Base-by-base conservation (phyloP, 2,888 invertebrate species). In the Caenorhabditis angaria region DNA sequence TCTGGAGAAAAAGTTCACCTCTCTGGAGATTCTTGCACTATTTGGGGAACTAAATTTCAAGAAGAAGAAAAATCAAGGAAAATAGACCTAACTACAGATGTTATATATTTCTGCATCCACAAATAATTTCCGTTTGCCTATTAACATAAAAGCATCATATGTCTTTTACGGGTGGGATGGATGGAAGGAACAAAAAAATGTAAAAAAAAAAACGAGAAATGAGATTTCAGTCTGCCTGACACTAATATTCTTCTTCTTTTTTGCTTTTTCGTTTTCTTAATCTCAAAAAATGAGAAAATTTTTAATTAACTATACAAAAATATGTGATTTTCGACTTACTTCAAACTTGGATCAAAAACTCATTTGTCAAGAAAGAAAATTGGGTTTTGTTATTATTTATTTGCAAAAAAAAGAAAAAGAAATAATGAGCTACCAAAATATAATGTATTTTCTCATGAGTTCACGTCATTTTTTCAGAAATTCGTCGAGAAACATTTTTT, bases 91-190 rank as follows among this genome's bases (percentile, higher is more conserved):
- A n/a, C n/a, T n/a, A n/a, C n/a, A n/a, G n/a, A n/a, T n/a, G n/a
- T n/a, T n/a, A n/a, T n/a, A n/a, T n/a, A n/a, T n/a, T n/a, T n/a
- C n/a, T n/a, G n/a, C n/a, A 41, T 12, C 41, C 10, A 12, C 18
- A 41, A 41, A 41, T 18, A 12, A 41, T 41, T 41, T 41, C 41
- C 41, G 41, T 41, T 41, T 41, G n/a, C n/a, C 41, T 41, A 41
- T 41, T 41, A 41, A 41, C 41, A 41, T 41, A 41, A 41, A 41
- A 41, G 41, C 41, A 41, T 41, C 41, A 41, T 41, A 41, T 41
- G 41, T 41, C 41, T 41, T 41, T 14, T 41, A 18, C 32, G 5
- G 5, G 8, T 41, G 3, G 6, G 3, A 41, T 41, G 18, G 10
- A 41, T 18, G 5, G 41, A 5, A 14, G 18, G 41, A 41, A n/a